A percentile compares a stretch with the other conserved stretches of the same genome.
Evolutionary conservation across 1,140 invertebrate species (phyloP).

Genomic region (Protaetia brevitarsis): DNA sequence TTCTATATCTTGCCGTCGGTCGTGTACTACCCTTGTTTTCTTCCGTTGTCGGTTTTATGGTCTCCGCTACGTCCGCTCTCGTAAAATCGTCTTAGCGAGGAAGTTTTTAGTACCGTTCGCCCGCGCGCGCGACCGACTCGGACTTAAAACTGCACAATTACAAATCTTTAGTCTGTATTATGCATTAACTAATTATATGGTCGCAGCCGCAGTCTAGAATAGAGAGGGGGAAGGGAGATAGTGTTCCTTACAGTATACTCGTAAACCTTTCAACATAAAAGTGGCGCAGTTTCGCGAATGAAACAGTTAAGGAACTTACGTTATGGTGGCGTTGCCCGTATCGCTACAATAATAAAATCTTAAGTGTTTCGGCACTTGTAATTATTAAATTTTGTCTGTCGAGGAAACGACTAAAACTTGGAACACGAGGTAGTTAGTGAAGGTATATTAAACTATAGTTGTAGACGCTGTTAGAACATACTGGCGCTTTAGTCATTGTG

Average conservation of each 20-base stretch:
- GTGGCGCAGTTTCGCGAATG: too few species aligned
- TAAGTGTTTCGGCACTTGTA: background rate
- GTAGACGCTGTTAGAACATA: too few species aligned
- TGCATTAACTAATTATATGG: constrained; percentile 22
- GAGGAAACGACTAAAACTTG: too few species aligned
- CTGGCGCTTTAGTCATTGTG: too few species aligned
- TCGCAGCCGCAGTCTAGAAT: too few species aligned
- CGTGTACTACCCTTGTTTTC: too few species aligned
- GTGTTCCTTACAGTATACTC: background rate
- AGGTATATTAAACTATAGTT: too few species aligned
- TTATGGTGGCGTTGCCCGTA: background rate
- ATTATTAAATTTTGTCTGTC: too few species aligned
- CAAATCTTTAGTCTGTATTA: constrained; percentile 17
- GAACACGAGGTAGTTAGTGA: too few species aligned
- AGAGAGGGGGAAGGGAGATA: background rate
- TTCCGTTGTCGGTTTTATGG: constrained; percentile 8
- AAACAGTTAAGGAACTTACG: background rate
- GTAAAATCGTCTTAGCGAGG: constrained; percentile 17
- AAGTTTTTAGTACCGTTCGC: constrained; percentile 2
- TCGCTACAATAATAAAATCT: background rate
- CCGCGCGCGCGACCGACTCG: background rate
- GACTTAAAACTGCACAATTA: constrained; percentile 23
- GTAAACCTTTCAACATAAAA: background rate
- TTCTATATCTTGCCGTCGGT: constrained; percentile 7
- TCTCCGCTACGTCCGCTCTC: background rate